Evolutionary conservation across 2,797 vertebrate genomes (phyloP), one percentile per base, ranked within the genome.

Genomic region (Sitta carolinensis): DNA sequence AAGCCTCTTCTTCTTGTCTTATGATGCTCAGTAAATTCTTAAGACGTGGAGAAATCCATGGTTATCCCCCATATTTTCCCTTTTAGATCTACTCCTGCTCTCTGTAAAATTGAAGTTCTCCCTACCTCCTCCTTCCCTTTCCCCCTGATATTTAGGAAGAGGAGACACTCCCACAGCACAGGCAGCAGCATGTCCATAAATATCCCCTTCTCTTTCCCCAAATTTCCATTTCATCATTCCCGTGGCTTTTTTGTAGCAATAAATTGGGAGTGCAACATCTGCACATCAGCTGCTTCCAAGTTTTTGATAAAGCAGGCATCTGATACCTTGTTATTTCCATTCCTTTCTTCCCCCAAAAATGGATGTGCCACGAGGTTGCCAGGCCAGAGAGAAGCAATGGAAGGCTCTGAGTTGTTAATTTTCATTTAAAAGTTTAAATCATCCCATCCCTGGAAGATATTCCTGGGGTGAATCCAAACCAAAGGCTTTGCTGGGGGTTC

Each of bases 251-350:
- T 67, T 81, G 82, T 19, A 74, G 82, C 83, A 92, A 94, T 96
- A 94, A 94, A 96, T 95, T 68, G 94, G 45, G 54, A 32, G 2
- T 42, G 68, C 7, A 52, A 66, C 52, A 13, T 74, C 94, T 78
- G 32, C 51, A 76, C 84, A 69, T 69, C 58, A 61, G 73, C n/a
- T 57, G 84, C 55, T 95, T 96, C 91, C 91, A 95, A 96, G 87
- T 38, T 85, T 95, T 84, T 93, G 91, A 93, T 93, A 92, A 94
- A 95, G 45, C 72, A 95, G 34, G 36, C 76, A 59, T 93, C 59
- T 36, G 78, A 83, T 45, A 93, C 32, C 61, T 62, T 73, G 85
- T 63, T 68, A 74, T 91, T 68, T 52, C 22, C 14, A 30, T n/a
- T 88, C 54, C 64, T 25, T 89, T 48, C 47, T 68, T 26, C 55